Evolutionary conservation across 2,888 invertebrate species (phyloP), one percentile per base, ranked within the genome.

Genomic region (Drosophila neotestacea): DNA sequence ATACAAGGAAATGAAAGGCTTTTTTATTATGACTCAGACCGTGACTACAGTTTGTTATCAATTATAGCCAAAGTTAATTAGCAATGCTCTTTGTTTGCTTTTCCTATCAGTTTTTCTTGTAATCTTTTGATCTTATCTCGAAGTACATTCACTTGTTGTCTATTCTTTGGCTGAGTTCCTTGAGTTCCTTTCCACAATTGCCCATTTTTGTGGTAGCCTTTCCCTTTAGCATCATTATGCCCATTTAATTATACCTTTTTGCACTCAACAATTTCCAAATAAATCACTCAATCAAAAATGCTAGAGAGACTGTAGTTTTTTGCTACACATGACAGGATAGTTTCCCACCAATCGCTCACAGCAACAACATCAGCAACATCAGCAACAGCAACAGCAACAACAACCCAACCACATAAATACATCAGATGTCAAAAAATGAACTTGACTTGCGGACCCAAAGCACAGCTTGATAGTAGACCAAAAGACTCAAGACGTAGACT

Each of bases 301-400:
- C 84, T 75, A 69, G 54, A 47, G 65, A 79, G 61, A 73, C 66
- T 71, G 77, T 59, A 48, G 4, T n/a, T 30, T 34, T 56, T 62
- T 59, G 71, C 81, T 46, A 60, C 78, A 85, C 88, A 80, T 88
- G 88, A 76, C 88, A 81, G 78, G 73, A 85, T 80, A 85, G 89
- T 85, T 85, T 89, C 85, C 89, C 88, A 85, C 82, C 89, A 87
- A 89, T 87, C 85, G 85, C 85, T 85, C 79, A 79, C 67, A 89
- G 89, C 85, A 77, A 63, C 50, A 66, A 50, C 56, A 42, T 1
- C 77, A 56, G 0, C 51, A 61, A 7, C 54, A 46, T 1, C 58
- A 44, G 1, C 65, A 39, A 0, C 46, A 52, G 4, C 62, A 41
- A 4, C 46, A 41, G 0, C 58, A 51, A 36, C 56, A 48, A 5